These are phyloP conservation scores for Ianthella basta DNA, from an alignment of 37 sponge, comb jelly and placozoan species.

Conservation along the genomic window DNA sequence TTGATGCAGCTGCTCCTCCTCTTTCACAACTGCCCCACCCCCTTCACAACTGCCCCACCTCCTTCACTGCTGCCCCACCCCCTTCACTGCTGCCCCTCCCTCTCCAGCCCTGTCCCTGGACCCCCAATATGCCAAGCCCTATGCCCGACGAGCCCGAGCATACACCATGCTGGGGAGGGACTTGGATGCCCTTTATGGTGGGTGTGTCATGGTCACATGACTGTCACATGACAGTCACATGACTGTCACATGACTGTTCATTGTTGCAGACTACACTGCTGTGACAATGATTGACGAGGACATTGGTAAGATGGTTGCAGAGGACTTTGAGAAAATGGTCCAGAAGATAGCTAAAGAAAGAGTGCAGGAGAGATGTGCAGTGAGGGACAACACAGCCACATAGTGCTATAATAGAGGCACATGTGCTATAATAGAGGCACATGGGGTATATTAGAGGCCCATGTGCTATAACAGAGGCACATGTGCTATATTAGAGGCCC, in stretches of 20 bases:
- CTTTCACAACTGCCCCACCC: not conserved
- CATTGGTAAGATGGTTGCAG: constrained; percentile 19
- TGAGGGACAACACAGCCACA: constrained; percentile 6
- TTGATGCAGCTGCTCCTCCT: not conserved
- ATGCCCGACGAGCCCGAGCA: constrained; percentile 45
- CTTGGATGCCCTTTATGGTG: constrained; percentile 62
- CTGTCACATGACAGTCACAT: not conserved
- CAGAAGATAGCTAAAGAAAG: constrained; percentile 41
- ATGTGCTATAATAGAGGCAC: too few species aligned
- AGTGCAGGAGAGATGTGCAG: constrained; percentile 41
- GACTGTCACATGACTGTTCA: not conserved
- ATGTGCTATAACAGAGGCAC: too few species aligned
- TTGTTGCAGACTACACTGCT: constrained; percentile 54
- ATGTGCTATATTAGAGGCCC: too few species aligned
- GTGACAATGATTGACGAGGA: constrained; percentile 56
- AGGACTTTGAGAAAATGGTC: constrained; percentile 31
- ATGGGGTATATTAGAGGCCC: too few species aligned
- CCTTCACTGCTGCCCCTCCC: too few species aligned
- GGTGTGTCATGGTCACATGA: not conserved
- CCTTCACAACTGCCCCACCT: not conserved
- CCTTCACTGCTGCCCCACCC: not conserved
- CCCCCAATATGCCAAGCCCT: constrained; percentile 63
- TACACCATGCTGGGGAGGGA: constrained; percentile 48
- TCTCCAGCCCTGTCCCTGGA: constrained; percentile 48
- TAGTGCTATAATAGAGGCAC: too few species aligned